Conservation (phyloP, 2,888 invertebrate species). For the Chalcis sispes region DNA sequence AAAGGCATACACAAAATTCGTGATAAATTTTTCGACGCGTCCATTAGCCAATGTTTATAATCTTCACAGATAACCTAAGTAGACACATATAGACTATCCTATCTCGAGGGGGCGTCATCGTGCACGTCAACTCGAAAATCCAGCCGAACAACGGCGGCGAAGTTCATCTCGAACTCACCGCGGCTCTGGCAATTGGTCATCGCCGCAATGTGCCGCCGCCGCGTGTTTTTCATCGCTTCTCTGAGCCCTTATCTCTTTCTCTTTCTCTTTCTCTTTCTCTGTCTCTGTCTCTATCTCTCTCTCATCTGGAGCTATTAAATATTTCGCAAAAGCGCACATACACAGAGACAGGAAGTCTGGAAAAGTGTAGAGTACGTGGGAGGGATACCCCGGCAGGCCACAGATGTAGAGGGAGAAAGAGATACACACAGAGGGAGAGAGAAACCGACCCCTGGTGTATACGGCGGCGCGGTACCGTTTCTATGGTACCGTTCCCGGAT, state of each 20-base stretch:
- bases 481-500: slow-evolving; percentile 74
- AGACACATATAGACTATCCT: too few species aligned
- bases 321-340: slow-evolving; percentile 37
- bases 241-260: too few species aligned
- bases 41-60: slow-evolving; percentile 41
- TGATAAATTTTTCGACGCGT: slow-evolving; percentile 28
- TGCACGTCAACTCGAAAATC: slow-evolving; percentile 18
- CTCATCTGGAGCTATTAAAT: slow-evolving; percentile 14
- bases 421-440: slow-evolving; percentile 5
- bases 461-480: slow-evolving; percentile 72
- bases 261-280: background rate
- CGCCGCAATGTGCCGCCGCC: too few species aligned
- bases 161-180: too few species aligned
- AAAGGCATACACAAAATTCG: background rate
- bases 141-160: slow-evolving; percentile 5
- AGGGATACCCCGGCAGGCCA: background rate
- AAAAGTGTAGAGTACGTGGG: slow-evolving; percentile 25
- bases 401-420: slow-evolving; percentile 35
- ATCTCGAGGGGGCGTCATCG: background rate
- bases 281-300: background rate
- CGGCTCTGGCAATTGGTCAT: too few species aligned
- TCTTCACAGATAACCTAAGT: slow-evolving; percentile 4
- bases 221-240: too few species aligned
- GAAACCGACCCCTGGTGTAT: slow-evolving; percentile 59
- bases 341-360: slow-evolving; percentile 43